phyloP scores from a whole-genome alignment of 2,113 vertebrate species.

The Columba janthina region DNA sequence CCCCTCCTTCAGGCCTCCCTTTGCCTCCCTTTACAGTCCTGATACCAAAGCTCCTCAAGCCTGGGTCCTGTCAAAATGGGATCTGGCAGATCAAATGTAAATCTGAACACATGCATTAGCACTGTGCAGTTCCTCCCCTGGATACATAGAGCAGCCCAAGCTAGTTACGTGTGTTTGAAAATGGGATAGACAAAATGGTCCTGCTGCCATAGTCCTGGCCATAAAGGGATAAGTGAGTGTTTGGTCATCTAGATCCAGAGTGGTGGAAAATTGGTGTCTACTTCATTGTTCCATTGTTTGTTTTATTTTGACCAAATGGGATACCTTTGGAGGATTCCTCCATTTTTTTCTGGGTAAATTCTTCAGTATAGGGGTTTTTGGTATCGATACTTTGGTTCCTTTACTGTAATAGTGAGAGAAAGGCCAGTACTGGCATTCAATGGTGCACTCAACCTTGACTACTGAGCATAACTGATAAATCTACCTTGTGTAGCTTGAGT shows the following conservation, averaged over 20 bases:
- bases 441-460: neutral
- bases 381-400: neutral
- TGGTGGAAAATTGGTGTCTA: neutral
- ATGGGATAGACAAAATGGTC: neutral
- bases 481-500: neutral
- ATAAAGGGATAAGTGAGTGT: neutral
- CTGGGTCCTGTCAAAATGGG: neutral
- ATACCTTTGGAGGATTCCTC: neutral
- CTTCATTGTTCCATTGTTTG: neutral
- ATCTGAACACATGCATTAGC: neutral
- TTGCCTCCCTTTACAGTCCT: neutral
- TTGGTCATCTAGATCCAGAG: neutral
- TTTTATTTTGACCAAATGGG: neutral
- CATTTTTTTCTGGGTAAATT: neutral
- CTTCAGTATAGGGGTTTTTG: neutral
- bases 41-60: neutral
- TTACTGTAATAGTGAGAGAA: neutral
- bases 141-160: neutral
- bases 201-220: neutral
- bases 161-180: neutral
- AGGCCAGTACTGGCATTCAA: neutral
- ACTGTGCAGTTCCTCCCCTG: neutral
- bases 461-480: neutral
- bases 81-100: neutral
- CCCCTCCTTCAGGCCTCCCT: neutral